Conservation (phyloP, 2,888 invertebrate species). For the Exephanes ischioxanthus region DNA sequence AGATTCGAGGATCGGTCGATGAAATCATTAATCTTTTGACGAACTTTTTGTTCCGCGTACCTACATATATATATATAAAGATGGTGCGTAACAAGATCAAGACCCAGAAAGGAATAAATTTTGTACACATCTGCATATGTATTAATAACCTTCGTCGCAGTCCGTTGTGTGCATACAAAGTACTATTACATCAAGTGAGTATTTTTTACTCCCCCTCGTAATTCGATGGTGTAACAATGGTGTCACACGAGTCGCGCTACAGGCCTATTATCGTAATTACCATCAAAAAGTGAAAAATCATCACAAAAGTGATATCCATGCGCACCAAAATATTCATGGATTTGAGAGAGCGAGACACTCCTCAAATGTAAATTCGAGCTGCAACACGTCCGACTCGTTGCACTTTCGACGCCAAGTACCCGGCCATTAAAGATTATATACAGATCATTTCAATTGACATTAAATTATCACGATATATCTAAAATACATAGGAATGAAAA, state of each 20-base stretch:
- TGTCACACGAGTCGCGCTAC: neutral
- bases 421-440: too few species aligned
- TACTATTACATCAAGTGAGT: neutral
- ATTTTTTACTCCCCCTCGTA: neutral
- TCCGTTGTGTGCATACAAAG: neutral
- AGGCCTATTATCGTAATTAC: slow-evolving; percentile 6
- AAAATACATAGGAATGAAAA: slow-evolving; percentile 16
- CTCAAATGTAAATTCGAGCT: neutral
- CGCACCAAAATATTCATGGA: neutral
- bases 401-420: neutral
- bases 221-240: neutral
- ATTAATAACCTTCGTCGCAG: neutral
- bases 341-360: neutral
- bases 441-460: slow-evolving; percentile 38
- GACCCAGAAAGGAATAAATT: slow-evolving; percentile 1
- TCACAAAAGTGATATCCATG: neutral
- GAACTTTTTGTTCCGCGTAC: neutral
- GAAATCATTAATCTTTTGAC: neutral
- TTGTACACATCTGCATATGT: neutral
- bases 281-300: neutral
- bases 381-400: neutral
- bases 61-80: neutral
- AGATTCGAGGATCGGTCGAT: neutral
- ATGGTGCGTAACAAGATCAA: slow-evolving; percentile 3
- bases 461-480: slow-evolving; percentile 36